Percentiles rank a stretch among this genome's conserved stretches.
Evolutionary conservation across 2,113 vertebrate species (phyloP).

Genomic region (Xiphophorus couchianus): DNA sequence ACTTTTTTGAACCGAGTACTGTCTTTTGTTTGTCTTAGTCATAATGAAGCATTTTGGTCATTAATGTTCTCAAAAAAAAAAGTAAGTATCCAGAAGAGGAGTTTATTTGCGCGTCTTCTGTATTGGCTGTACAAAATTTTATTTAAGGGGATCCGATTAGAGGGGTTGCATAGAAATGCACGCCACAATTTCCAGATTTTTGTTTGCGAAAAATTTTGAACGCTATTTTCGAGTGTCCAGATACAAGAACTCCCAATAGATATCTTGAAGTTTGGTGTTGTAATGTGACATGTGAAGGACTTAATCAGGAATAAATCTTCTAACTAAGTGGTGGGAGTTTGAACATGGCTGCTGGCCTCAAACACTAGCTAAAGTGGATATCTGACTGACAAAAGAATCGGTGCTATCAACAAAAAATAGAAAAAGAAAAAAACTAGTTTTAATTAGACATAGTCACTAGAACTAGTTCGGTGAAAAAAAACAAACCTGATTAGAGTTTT

Average conservation of each 20-base stretch:
- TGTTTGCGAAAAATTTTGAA: too few relatives aligned
- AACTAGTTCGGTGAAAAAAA: background rate
- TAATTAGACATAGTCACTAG: background rate
- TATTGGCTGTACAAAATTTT: too few relatives aligned
- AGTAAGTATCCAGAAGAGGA: too few relatives aligned
- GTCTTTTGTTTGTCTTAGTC: too few relatives aligned
- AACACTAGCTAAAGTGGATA: background rate
- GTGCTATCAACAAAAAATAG: background rate
- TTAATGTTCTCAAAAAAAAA: too few relatives aligned
- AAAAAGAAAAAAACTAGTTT: background rate
- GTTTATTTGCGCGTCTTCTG: too few relatives aligned
- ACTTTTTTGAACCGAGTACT: too few relatives aligned
- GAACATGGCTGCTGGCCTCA: background rate
- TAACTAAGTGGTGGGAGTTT: background rate
- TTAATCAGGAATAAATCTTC: background rate
- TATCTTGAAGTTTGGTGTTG: background rate
- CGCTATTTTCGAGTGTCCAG: too few relatives aligned
- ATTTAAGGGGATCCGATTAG: too few relatives aligned
- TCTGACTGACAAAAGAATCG: background rate
- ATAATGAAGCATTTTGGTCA: too few relatives aligned
- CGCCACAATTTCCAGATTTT: too few relatives aligned
- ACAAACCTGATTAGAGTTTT: background rate
- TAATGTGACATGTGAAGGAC: background rate
- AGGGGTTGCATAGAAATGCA: too few relatives aligned
- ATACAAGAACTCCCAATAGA: background rate